phyloP scores from a whole-genome alignment of 1,140 invertebrate genomes.

The Bombus balteatus region DNA sequence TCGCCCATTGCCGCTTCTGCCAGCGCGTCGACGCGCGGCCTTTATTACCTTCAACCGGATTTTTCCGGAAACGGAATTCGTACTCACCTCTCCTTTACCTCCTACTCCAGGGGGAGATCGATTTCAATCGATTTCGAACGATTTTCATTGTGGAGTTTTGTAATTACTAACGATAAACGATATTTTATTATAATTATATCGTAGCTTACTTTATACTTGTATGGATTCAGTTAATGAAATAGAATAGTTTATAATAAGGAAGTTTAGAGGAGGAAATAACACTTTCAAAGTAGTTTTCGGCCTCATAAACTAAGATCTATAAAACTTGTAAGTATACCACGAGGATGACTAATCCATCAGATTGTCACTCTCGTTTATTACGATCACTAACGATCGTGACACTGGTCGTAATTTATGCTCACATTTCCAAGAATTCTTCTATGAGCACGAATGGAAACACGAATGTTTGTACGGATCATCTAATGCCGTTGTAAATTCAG shows the following conservation, averaged over 20 bases:
- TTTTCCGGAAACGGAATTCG: conserved; percentile 50
- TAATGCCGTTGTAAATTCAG: no score
- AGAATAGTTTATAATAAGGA: not conserved
- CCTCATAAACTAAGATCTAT: not conserved
- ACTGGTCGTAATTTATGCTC: not conserved
- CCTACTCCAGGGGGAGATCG: not conserved
- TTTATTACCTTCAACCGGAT: conserved; percentile 57
- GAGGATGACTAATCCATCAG: not conserved
- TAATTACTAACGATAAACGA: no score
- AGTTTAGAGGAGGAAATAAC: not conserved
- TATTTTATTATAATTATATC: no score
- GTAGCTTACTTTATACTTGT: no score
- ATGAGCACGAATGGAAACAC: not conserved
- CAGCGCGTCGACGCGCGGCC: conserved; percentile 49
- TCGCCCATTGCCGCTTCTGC: conserved; percentile 68
- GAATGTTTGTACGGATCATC: no score
- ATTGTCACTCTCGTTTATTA: not conserved
- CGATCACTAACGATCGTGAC: no score
- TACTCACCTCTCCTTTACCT: not conserved
- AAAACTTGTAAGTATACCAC: not conserved
- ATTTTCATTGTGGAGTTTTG: no score
- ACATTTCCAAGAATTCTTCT: not conserved
- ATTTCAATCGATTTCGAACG: not conserved
- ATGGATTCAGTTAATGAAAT: no score
- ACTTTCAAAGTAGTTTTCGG: rapidly evolving